Evolutionary conservation across 2,113 vertebrate species (phyloP).

Genomic region (Hassar affinis): DNA sequence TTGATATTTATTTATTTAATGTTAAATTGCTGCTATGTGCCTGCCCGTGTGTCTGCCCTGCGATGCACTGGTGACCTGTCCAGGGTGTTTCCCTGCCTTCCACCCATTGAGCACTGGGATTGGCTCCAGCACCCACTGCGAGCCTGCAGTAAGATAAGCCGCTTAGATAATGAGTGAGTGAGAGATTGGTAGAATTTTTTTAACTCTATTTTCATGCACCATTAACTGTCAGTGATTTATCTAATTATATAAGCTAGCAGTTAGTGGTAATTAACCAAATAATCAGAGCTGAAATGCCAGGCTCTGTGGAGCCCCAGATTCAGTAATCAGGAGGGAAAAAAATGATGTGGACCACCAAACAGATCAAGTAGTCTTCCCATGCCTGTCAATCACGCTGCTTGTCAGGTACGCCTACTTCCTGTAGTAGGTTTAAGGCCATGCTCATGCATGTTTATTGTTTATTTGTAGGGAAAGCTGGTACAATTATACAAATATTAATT

Average conservation of each 20-base stretch:
- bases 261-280: not conserved
- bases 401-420: not conserved
- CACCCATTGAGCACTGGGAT: no score
- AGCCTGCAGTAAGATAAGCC: no score
- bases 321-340: not conserved
- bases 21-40: no score
- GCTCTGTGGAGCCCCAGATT: not conserved
- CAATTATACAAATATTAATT: no score
- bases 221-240: not conserved
- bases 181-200: not conserved
- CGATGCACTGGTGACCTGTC: no score
- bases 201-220: not conserved
- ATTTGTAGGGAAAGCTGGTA: not conserved
- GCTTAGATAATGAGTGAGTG: no score
- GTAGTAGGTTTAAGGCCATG: not conserved
- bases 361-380: not conserved
- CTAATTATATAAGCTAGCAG: not conserved
- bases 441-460: not conserved
- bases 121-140: no score
- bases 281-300: not conserved
- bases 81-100: no score
- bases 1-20: no score
- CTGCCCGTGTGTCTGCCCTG: no score
- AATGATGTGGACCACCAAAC: not conserved
- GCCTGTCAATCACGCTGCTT: not conserved